Evolutionary conservation across 1,140 invertebrate species (phyloP), one percentile per base, ranked within the genome.

Genomic region (Hycleus cichorii): DNA sequence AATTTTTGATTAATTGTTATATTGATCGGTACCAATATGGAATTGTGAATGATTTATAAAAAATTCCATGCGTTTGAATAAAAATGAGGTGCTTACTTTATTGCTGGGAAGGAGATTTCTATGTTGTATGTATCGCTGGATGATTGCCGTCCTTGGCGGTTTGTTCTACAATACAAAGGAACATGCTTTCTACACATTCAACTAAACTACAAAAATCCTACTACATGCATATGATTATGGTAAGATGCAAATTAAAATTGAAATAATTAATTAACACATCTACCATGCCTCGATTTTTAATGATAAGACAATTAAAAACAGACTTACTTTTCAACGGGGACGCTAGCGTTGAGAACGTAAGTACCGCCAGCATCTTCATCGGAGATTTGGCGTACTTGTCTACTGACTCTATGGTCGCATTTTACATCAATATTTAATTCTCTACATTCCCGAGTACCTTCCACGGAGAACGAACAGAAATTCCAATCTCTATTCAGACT

Each of bases 401-500:
- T 78, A 42, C 81, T 82, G 6, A 76, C 75, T 25, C 85, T 83
- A 65, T 91, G 89, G 68, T 92, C 89, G 67, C 93, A 95, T 73
- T 91, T 91, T 0, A 95, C 89, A 64, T 91, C 88, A 62, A 95
- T 93, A 49, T 89, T 83, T 39, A 95, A 76, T 69, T 93, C 90
- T 72, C 90, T 91, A 71, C 92, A 95, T 69, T 92, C 89, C 24
- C 87, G 78, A 12, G 78, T 80, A 82, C 86, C 87, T 77, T 91
- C 87, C n/a, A 86, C 81, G 63, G 87, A 87, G 66, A 91, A 91
- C 0, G 91, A 91, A 71, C 91, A 95, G 83, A 95, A 91, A 76
- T 91, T 93, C 93, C 92, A 95, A 62, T 93, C 89, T 64, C 90
- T 81, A 68, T 96, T 95, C 11, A 95, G 78, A 39, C 90, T 85